Conservation (phyloP, 2,797 vertebrate genomes). For the Tapera naevia region DNA sequence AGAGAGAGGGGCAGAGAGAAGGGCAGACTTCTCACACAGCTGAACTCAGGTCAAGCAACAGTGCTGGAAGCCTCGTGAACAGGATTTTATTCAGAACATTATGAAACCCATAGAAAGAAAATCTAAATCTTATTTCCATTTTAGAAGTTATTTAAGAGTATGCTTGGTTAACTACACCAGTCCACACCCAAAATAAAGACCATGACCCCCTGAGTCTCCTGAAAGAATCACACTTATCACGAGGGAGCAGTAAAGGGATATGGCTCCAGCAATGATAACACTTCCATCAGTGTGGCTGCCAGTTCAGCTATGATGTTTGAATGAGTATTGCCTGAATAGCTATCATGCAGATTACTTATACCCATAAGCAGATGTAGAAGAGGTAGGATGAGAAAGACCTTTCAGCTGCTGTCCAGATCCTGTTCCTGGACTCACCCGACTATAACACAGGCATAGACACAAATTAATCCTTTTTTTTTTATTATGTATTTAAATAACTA, state of each 20-base stretch:
- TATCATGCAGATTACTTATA: not conserved
- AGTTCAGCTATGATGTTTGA: accelerated
- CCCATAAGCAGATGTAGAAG: not conserved
- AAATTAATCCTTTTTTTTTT: not conserved
- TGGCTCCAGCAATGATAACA: not conserved
- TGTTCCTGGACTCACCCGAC: not conserved
- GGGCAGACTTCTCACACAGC: not conserved
- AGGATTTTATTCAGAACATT: not conserved
- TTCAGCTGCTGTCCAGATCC: not conserved
- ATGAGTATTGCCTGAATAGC: not conserved
- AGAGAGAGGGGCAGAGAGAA: not conserved
- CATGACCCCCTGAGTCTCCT: not conserved
- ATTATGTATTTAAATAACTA: not conserved
- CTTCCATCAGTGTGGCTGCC: accelerated
- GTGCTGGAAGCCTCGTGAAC: not conserved
- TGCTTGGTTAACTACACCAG: not conserved
- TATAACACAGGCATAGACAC: not conserved
- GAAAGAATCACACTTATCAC: not conserved
- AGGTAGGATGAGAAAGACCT: not conserved
- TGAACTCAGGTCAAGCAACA: not conserved
- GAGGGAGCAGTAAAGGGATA: not conserved
- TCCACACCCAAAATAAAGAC: not conserved
- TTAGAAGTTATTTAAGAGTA: not conserved
- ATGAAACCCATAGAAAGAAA: not conserved
- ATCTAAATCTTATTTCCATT: not conserved